phyloP scores from a whole-genome alignment of 2,797 vertebrate genomes.

The Brachymystax lenok region DNA sequence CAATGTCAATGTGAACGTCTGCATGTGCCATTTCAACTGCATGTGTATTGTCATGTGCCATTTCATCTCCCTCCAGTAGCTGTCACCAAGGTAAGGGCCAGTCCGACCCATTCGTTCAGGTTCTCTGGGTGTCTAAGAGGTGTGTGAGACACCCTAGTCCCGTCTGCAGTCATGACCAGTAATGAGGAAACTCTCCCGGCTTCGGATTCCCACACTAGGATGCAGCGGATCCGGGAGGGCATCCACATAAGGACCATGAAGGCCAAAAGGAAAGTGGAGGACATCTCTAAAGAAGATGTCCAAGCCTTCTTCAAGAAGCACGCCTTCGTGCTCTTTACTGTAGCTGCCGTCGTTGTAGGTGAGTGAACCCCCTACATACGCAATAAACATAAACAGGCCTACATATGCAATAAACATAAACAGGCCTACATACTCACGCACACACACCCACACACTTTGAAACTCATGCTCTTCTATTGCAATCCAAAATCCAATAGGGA shows the following conservation, averaged over 20 bases:
- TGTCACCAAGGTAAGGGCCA: neutral
- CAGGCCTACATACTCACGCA: neutral
- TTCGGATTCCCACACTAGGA: slow-evolving; percentile 71
- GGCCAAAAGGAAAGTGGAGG: slow-evolving; percentile 94
- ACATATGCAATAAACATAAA: neutral
- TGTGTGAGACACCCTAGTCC: slow-evolving; percentile 3
- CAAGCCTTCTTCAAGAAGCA: slow-evolving; percentile 90
- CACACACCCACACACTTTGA: neutral
- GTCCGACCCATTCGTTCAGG: neutral
- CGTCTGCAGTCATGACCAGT: slow-evolving; percentile 69
- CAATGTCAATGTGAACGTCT: neutral
- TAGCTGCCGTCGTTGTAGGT: slow-evolving; percentile 88
- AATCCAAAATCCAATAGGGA: neutral
- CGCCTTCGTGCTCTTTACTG: slow-evolving; percentile 93
- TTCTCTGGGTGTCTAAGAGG: slow-evolving; percentile 1
- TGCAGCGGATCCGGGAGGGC: slow-evolving; percentile 91
- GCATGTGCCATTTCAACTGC: neutral
- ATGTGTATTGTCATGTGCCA: neutral
- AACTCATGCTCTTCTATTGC: neutral
- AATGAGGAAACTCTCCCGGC: slow-evolving; percentile 74
- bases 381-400: neutral
- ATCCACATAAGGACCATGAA: slow-evolving; percentile 91
- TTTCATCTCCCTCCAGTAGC: slow-evolving; percentile 1
- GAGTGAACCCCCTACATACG: slow-evolving; percentile 59
- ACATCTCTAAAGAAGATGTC: slow-evolving; percentile 91